phyloP scores from a whole-genome alignment of 2,113 vertebrate species.

The Sinosuthora webbiana region DNA sequence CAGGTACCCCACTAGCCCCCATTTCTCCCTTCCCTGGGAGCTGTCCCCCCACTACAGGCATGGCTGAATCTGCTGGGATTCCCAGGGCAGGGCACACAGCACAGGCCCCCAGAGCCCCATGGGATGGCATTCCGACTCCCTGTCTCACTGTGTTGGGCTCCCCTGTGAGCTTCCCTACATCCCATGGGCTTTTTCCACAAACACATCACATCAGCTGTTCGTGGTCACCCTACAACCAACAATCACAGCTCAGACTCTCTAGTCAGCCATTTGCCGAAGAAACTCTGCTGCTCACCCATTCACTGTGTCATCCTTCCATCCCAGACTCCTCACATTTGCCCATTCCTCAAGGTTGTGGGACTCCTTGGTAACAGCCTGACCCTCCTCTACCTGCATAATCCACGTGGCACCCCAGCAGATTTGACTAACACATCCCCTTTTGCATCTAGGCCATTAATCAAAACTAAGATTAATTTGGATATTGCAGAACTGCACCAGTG shows the following conservation, averaged over 20 bases:
- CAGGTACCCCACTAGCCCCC: not conserved
- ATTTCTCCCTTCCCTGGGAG: not conserved
- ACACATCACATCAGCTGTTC: not conserved
- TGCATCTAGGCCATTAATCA: not conserved
- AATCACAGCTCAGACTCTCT: not conserved
- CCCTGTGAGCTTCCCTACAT: not conserved
- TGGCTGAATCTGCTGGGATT: not conserved
- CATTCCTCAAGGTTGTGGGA: not conserved
- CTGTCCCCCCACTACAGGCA: not conserved
- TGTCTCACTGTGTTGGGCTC: accelerated
- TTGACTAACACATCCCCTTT: not conserved
- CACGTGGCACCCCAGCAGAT: not conserved
- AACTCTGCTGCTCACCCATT: accelerated
- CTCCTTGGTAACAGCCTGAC: not conserved
- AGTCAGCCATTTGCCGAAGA: not conserved
- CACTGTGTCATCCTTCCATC: not conserved
- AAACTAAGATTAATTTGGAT: not conserved
- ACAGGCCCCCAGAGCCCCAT: not conserved
- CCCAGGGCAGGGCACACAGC: not conserved
- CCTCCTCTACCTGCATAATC: not conserved
- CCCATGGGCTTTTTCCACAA: accelerated
- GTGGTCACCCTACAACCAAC: not conserved
- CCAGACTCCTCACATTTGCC: not conserved
- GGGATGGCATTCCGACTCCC: not conserved
- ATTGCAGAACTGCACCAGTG: not conserved